These are phyloP conservation scores for Eupeodes latifasciatus DNA, from an alignment of 2,888 invertebrate genomes.

Conservation along the genomic window DNA sequence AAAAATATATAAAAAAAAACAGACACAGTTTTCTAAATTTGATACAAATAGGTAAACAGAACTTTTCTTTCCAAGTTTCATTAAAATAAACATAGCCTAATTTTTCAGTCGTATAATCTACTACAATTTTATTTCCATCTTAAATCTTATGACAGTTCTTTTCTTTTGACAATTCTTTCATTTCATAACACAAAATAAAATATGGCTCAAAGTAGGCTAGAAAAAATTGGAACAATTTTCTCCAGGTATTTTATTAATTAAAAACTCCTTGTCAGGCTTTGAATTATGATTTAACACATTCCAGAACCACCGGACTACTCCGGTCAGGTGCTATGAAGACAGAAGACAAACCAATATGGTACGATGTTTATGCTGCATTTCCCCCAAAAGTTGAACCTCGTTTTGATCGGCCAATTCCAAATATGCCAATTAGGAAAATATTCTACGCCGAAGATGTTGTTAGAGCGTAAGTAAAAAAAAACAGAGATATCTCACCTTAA, in stretches of 20 bases:
- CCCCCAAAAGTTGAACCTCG: slow-evolving; percentile 94
- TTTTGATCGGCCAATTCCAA: slow-evolving; percentile 88
- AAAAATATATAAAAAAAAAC: too few species aligned
- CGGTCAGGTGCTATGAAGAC: slow-evolving; percentile 91
- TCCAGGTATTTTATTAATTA: slow-evolving; percentile 85
- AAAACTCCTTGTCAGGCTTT: slow-evolving; percentile 24
- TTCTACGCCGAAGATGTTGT: slow-evolving; percentile 93
- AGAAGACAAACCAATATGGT: slow-evolving; percentile 96
- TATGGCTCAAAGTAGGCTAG: slow-evolving; percentile 89
- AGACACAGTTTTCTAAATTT: too few species aligned
- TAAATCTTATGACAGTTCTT: not conserved
- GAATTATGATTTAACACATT: not conserved
- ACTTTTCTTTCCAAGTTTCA: too few species aligned
- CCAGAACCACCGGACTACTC: slow-evolving; percentile 90
- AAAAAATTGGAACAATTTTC: slow-evolving; percentile 90
- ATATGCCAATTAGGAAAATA: slow-evolving; percentile 87
- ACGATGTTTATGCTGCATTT: slow-evolving; percentile 94
- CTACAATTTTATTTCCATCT: slow-evolving; percentile 33
- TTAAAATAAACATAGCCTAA: not conserved
- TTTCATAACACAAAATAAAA: slow-evolving; percentile 63
- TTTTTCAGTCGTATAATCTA: not conserved
- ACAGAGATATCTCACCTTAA: too few species aligned
- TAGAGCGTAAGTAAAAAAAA: slow-evolving; percentile 88
- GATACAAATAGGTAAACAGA: too few species aligned
- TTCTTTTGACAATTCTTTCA: slow-evolving; percentile 21